These are phyloP conservation scores for Sebastes nivosus DNA, from an alignment of 2,797 vertebrate genomes.

Conservation along the genomic window DNA sequence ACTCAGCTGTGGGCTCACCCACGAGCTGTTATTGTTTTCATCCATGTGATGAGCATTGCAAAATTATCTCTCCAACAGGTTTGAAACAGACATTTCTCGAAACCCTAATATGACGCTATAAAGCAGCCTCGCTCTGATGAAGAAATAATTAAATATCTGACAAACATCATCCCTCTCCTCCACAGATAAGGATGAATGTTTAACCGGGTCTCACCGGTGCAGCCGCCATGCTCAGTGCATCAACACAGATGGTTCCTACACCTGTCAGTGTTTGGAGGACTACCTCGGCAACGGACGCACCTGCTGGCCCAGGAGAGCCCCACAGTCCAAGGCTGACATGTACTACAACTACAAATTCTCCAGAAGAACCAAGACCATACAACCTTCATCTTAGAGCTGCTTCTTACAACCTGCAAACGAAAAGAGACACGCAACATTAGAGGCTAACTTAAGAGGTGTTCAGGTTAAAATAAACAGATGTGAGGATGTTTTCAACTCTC, in stretches of 20 bases:
- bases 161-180: constrained; percentile 5
- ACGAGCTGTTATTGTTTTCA: constrained; percentile 68
- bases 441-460: not conserved
- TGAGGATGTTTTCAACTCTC: not conserved
- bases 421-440: not conserved
- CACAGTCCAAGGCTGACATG: constrained; percentile 64
- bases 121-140: constrained; percentile 4
- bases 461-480: not conserved
- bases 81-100: constrained; percentile 29
- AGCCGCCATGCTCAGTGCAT: constrained; percentile 73
- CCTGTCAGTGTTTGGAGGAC: constrained; percentile 73
- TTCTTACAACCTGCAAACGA: not conserved
- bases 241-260: constrained; percentile 80
- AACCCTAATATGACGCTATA: not conserved
- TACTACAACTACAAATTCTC: constrained; percentile 79
- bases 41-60: constrained; percentile 58
- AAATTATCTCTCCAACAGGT: constrained; percentile 59
- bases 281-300: constrained; percentile 72
- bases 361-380: constrained; percentile 59
- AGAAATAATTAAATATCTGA: not conserved
- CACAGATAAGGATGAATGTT: constrained; percentile 80
- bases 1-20: constrained; percentile 72
- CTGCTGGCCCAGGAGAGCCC: constrained; percentile 75
- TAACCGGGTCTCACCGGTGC: constrained; percentile 76
- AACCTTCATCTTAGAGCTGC: constrained; percentile 17